phyloP scores from a whole-genome alignment of 1,140 invertebrate genomes.

The Kradibia gibbosae region DNA sequence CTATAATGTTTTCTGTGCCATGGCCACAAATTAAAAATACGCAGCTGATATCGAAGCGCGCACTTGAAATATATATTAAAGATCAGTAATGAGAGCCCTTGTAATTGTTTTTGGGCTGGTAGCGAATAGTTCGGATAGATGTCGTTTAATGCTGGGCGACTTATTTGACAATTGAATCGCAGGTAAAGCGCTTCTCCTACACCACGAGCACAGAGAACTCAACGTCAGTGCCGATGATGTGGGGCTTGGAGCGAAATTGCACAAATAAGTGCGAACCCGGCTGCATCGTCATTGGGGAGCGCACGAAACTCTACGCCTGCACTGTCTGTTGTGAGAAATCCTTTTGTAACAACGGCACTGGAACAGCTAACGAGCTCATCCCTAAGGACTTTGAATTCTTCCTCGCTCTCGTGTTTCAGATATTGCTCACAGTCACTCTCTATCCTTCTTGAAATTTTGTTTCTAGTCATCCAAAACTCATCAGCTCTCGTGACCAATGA shows the following conservation, averaged over 20 bases:
- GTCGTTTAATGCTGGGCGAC: too few relatives aligned
- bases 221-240: constrained; percentile 82
- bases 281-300: constrained; percentile 88
- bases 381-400: constrained; percentile 63
- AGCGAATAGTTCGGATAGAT: too few relatives aligned
- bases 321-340: constrained; percentile 85
- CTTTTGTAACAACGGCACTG: constrained; percentile 84
- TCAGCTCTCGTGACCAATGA: too few relatives aligned
- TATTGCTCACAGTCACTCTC: constrained; percentile 64
- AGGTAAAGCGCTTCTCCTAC: constrained; percentile 88
- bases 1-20: too few relatives aligned
- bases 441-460: constrained; percentile 61
- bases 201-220: constrained; percentile 87
- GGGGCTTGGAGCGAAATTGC: constrained; percentile 87
- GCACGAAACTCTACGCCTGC: constrained; percentile 88
- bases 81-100: too few relatives aligned
- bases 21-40: too few relatives aligned
- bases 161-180: too few relatives aligned
- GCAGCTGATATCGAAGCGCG: too few relatives aligned
- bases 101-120: too few relatives aligned
- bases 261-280: constrained; percentile 86
- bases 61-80: too few relatives aligned
- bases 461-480: background rate
- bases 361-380: constrained; percentile 64
- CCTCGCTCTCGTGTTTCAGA: constrained; percentile 64